Evolutionary conservation across 2,797 vertebrate genomes (phyloP).

Genomic region (Adelosebastes latens): DNA sequence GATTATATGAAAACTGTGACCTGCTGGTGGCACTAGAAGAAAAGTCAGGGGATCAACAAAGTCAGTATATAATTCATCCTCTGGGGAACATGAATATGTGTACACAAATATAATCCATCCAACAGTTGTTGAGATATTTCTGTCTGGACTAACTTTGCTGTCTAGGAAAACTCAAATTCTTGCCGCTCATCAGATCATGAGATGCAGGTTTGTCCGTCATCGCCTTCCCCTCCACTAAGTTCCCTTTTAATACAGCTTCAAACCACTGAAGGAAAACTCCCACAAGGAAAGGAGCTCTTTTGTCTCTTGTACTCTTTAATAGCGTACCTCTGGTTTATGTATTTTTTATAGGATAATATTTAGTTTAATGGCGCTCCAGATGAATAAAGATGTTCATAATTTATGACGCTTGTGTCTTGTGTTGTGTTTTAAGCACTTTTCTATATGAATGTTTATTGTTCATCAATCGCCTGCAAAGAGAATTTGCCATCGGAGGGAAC

Average conservation of each 20-base stretch:
- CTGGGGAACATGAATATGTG: not conserved
- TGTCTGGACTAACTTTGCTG: not conserved
- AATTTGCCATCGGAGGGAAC: not conserved
- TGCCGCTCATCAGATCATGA: not conserved
- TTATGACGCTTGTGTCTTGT: constrained; percentile 31
- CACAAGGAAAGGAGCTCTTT: not conserved
- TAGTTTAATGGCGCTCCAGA: constrained; percentile 35
- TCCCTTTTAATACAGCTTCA: not conserved
- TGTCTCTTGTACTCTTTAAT: constrained; percentile 33
- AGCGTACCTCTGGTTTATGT: constrained; percentile 30
- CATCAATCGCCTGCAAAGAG: constrained; percentile 3
- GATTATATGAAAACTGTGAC: not conserved
- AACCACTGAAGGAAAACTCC: not conserved
- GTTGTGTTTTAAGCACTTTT: constrained; percentile 39
- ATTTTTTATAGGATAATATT: constrained; percentile 59
- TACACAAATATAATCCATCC: not conserved
- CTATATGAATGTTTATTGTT: constrained; percentile 47
- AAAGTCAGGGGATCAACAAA: not conserved
- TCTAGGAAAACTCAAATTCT: not conserved
- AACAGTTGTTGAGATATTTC: not conserved
- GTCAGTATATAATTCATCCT: too few relatives aligned
- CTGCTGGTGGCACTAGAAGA: not conserved
- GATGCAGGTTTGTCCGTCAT: not conserved
- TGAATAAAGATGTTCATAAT: constrained; percentile 60
- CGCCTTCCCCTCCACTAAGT: not conserved